phyloP scores from a whole-genome alignment of 2,113 vertebrate species.

The Calypte anna region DNA sequence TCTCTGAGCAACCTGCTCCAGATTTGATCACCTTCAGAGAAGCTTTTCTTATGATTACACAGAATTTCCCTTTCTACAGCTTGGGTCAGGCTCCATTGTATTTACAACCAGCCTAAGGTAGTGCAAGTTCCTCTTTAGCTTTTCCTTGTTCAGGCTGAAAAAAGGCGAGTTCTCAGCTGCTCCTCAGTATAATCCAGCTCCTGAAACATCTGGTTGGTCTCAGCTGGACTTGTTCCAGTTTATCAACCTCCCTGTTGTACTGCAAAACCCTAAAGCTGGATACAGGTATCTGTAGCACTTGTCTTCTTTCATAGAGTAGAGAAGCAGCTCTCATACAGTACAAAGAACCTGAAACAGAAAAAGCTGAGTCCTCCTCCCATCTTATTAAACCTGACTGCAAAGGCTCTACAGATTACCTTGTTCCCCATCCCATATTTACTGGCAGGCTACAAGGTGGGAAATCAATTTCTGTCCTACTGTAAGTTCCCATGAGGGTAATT shows the following conservation, averaged over 20 bases:
- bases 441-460: background rate
- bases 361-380: background rate
- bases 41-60: background rate
- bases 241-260: background rate
- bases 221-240: background rate
- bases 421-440: background rate
- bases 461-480: background rate
- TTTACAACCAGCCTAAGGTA: background rate
- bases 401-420: background rate
- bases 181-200: background rate
- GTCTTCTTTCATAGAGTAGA: background rate
- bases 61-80: background rate
- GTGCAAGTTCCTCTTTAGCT: background rate
- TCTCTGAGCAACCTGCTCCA: background rate
- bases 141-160: background rate
- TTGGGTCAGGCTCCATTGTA: background rate
- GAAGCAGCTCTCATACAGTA: background rate
- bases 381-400: background rate
- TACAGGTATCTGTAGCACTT: background rate
- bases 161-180: background rate
- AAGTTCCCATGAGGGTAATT: background rate
- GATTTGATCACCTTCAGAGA: background rate
- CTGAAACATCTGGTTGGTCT: background rate
- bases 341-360: background rate
- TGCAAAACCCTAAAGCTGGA: background rate